phyloP scores from a whole-genome alignment of 2,888 invertebrate genomes.

The Agriopis aurantiaria region DNA sequence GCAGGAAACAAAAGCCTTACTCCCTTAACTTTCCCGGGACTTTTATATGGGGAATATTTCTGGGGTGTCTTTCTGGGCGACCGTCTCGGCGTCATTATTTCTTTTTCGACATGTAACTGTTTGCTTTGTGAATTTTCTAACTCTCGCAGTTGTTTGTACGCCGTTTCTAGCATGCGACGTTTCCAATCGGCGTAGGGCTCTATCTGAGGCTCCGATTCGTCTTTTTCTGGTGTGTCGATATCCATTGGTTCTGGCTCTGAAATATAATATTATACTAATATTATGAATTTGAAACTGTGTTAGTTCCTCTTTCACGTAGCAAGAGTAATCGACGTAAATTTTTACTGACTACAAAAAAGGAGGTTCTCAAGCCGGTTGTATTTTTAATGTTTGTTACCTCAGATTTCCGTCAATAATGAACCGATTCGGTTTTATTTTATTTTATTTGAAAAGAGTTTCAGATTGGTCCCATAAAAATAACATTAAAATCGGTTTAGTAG shows the following conservation, averaged over 20 bases:
- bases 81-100: conserved; percentile 56
- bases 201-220: conserved; percentile 59
- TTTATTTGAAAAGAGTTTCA: too few species aligned
- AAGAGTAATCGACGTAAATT: too few species aligned
- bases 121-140: conserved; percentile 49
- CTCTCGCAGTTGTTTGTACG: conserved; percentile 69
- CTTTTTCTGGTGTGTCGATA: conserved; percentile 53
- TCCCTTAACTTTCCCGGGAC: conserved; percentile 58
- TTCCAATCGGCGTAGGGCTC: conserved; percentile 89
- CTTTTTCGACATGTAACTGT: conserved; percentile 7
- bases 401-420: too few species aligned
- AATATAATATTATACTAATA: background rate
- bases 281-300: background rate
- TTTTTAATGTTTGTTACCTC: too few species aligned
- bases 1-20: conserved; percentile 71
- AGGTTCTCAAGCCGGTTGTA: too few species aligned
- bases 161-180: conserved; percentile 82
- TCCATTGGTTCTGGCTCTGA: conserved; percentile 64
- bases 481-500: too few species aligned
- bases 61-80: conserved; percentile 72
- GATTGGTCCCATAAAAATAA: too few species aligned
- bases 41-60: conserved; percentile 72
- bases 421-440: too few species aligned
- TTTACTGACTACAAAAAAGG: too few species aligned
- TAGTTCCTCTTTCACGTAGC: too few species aligned